Conservation (phyloP, 1,140 invertebrate genomes). For the Scaptodrosophila lebanonensis region DNA sequence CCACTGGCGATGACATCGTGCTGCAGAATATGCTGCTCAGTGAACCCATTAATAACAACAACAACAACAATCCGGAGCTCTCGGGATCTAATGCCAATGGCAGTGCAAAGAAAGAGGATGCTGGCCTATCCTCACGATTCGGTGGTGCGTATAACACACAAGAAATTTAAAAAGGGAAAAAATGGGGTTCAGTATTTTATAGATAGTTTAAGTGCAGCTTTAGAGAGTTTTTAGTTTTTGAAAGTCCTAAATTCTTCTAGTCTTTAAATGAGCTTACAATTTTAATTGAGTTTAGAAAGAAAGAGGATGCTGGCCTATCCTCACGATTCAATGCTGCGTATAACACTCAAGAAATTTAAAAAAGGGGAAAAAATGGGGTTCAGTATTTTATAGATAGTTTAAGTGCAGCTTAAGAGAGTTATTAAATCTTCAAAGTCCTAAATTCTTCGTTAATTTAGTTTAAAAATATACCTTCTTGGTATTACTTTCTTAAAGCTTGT, state of each 20-base stretch:
- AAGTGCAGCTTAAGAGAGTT: too few species aligned
- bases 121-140: conserved; percentile 46
- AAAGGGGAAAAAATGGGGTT: too few species aligned
- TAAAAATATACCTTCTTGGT: conserved; percentile 10
- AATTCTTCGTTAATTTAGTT: neutral
- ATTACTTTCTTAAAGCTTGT: too few species aligned
- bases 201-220: too few species aligned
- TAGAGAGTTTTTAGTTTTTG: too few species aligned
- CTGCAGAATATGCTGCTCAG: conserved; percentile 24
- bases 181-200: too few species aligned
- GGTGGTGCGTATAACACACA: conserved; percentile 32
- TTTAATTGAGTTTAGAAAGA: conserved; percentile 14
- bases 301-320: conserved; percentile 37
- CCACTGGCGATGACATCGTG: conserved; percentile 5
- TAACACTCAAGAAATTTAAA: neutral
- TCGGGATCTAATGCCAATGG: conserved; percentile 8
- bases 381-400: too few species aligned
- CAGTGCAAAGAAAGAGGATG: conserved; percentile 33
- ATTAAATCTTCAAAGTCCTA: too few species aligned
- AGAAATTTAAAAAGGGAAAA: too few species aligned
- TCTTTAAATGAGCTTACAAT: too few species aligned
- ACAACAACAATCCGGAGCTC: conserved; percentile 18
- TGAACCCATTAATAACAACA: conserved; percentile 22
- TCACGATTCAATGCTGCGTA: conserved; percentile 51
- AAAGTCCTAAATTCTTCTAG: too few species aligned